These are phyloP conservation scores for Gouania willdenowi DNA, from an alignment of 2,797 vertebrate genomes.

Conservation along the genomic window DNA sequence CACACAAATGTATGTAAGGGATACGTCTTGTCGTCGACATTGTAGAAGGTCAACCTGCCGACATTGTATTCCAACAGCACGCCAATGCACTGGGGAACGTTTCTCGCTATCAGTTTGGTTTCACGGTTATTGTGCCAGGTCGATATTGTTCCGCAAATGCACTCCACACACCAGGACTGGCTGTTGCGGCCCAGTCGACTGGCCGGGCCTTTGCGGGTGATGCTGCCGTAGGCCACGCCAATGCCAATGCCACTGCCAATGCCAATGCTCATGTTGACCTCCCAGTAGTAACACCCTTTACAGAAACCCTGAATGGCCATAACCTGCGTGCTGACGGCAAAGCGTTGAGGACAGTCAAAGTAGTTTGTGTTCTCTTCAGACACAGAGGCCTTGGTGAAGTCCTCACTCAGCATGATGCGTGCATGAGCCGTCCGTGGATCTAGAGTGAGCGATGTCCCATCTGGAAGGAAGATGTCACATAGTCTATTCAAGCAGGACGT, in stretches of 20 bases:
- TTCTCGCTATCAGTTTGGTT: constrained; percentile 69
- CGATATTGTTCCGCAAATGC: constrained; percentile 86
- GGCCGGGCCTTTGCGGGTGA: constrained; percentile 76
- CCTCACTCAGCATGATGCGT: constrained; percentile 73
- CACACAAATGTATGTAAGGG: constrained; percentile 80
- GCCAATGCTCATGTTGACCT: constrained; percentile 80
- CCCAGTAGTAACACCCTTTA: constrained; percentile 89
- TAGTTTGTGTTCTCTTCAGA: constrained; percentile 55
- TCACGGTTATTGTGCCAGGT: constrained; percentile 84
- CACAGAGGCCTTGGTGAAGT: constrained; percentile 75
- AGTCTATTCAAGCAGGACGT: too few species aligned
- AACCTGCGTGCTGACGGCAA: constrained; percentile 84
- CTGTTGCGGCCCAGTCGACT: constrained; percentile 89
- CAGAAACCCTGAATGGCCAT: constrained; percentile 81
- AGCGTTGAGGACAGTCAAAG: constrained; percentile 69
- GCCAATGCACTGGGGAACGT: constrained; percentile 77
- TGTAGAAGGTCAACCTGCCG: constrained; percentile 80
- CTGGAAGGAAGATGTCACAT: constrained; percentile 66
- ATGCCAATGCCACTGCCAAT: constrained; percentile 83
- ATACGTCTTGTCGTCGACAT: constrained; percentile 69
- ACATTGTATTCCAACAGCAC: constrained; percentile 83
- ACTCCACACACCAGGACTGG: constrained; percentile 91
- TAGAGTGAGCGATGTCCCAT: constrained; percentile 67
- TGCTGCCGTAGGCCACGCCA: constrained; percentile 82
- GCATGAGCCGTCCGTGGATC: constrained; percentile 82